Evolutionary conservation across 2,113 vertebrate species (phyloP).

Genomic region (Myiagra hebetior): DNA sequence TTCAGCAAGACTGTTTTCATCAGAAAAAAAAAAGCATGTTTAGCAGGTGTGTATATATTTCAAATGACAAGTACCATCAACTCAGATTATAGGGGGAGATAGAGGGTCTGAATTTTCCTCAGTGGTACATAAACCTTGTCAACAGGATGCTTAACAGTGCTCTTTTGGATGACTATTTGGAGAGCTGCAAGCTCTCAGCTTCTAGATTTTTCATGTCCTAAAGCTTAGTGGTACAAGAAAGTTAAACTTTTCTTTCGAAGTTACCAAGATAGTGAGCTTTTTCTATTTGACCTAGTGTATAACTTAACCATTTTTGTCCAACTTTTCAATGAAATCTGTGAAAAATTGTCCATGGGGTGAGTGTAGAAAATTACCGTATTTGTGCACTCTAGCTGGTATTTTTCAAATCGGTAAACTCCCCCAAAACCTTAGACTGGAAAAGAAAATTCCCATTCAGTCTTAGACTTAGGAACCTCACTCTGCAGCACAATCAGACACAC

Average conservation of each 20-base stretch:
- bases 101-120: background rate
- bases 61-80: background rate
- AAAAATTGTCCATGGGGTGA: rapidly evolving
- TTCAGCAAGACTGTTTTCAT: background rate
- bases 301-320: background rate
- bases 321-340: background rate
- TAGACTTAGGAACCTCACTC: background rate
- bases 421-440: background rate
- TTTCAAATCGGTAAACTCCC: background rate
- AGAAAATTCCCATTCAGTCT: background rate
- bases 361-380: background rate
- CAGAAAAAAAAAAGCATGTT: background rate
- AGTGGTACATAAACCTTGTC: background rate
- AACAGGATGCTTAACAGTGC: background rate
- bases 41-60: background rate
- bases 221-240: background rate
- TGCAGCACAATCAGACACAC: background rate
- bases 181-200: background rate
- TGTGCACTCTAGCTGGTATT: background rate
- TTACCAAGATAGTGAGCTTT: background rate
- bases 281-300: background rate
- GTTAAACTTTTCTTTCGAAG: background rate
- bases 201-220: background rate
- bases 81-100: background rate
- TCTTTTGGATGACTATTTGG: background rate